Evolutionary conservation across 2,113 vertebrate species (phyloP).

Genomic region (rat (Rattus norvegicus)): GRCr8 NC_086038.1:6646501-6647000

Average conservation of each 20-base stretch:
- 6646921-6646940: rapidly evolving
- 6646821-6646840: not conserved
- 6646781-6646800: not conserved
- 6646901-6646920: not conserved
- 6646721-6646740: not conserved
- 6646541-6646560: not conserved
- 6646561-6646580: not conserved
- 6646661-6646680: not conserved
- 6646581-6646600: too few relatives aligned
- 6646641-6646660: too few relatives aligned
- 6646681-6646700: not conserved
- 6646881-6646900: too few relatives aligned
- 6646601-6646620: not conserved
- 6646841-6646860: not conserved
- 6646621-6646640: not conserved
- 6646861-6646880: not conserved
- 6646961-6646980: not conserved
- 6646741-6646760: not conserved
- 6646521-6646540: not conserved
- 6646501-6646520: not conserved
- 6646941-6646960: not conserved
- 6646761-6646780: not conserved
- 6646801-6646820: not conserved
- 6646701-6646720: not conserved
- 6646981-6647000: not conserved